Evolutionary conservation across 2,113 vertebrate species (phyloP).

Genomic region (Scophthalmus maximus): DNA sequence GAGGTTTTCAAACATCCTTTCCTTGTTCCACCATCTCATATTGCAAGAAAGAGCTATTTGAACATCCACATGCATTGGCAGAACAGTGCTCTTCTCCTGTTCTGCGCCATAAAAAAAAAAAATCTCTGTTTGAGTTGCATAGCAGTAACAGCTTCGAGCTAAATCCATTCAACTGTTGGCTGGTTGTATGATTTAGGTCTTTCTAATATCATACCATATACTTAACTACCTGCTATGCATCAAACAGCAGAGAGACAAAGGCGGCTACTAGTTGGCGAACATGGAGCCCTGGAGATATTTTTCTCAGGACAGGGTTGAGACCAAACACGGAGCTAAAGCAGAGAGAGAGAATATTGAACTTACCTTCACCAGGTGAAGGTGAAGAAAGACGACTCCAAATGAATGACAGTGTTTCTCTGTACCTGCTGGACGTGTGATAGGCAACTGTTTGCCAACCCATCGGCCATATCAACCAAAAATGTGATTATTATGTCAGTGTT

Average conservation of each 20-base stretch:
- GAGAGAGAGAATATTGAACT: background rate
- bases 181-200: background rate
- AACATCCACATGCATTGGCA: background rate
- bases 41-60: background rate
- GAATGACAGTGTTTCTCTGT: too few relatives aligned
- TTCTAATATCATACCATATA: too few relatives aligned
- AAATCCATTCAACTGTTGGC: background rate
- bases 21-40: too few relatives aligned
- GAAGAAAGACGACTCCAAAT: background rate
- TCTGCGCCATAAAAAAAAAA: background rate
- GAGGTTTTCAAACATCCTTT: too few relatives aligned
- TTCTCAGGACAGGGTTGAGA: background rate
- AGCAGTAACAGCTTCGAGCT: background rate
- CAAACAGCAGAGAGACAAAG: background rate
- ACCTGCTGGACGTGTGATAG: too few relatives aligned
- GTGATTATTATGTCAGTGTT: too few relatives aligned
- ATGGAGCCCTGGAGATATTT: background rate
- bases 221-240: background rate
- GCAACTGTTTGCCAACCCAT: too few relatives aligned
- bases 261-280: background rate
- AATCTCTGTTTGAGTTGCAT: background rate
- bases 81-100: background rate
- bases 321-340: background rate
- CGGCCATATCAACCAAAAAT: too few relatives aligned
- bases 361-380: too few relatives aligned